Conservation (phyloP, 2,113 vertebrate genomes). For the Saccopteryx leptura region DNA sequence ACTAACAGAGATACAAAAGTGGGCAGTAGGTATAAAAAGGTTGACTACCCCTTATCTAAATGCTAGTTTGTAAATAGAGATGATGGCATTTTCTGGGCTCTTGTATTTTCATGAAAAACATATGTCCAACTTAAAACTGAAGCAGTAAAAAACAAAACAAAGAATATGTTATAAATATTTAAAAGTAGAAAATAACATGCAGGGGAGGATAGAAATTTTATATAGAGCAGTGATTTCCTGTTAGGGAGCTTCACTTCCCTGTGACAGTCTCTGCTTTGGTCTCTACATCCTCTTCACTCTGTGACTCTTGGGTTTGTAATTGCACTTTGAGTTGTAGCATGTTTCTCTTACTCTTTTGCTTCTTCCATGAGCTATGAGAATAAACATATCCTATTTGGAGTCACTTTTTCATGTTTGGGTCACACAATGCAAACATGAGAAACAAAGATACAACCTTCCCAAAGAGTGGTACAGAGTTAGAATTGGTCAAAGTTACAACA, state of each 20-base stretch:
- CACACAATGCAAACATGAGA: neutral
- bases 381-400: neutral
- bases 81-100: neutral
- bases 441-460: neutral
- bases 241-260: neutral
- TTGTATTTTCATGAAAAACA: neutral
- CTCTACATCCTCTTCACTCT: neutral
- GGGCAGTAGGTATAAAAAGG: too few relatives aligned
- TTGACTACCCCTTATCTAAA: neutral
- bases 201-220: neutral
- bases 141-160: neutral
- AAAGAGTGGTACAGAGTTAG: too few relatives aligned
- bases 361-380: neutral
- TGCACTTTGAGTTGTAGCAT: neutral
- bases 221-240: neutral
- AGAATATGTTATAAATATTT: neutral
- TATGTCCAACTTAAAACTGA: neutral
- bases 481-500: neutral
- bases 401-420: neutral
- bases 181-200: neutral
- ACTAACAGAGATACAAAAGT: too few relatives aligned
- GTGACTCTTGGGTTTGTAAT: neutral
- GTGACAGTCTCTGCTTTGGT: neutral
- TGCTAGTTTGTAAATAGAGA: neutral
- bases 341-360: neutral